Conservation (phyloP, 1,140 invertebrate species). For the Saccostrea echinata region DNA sequence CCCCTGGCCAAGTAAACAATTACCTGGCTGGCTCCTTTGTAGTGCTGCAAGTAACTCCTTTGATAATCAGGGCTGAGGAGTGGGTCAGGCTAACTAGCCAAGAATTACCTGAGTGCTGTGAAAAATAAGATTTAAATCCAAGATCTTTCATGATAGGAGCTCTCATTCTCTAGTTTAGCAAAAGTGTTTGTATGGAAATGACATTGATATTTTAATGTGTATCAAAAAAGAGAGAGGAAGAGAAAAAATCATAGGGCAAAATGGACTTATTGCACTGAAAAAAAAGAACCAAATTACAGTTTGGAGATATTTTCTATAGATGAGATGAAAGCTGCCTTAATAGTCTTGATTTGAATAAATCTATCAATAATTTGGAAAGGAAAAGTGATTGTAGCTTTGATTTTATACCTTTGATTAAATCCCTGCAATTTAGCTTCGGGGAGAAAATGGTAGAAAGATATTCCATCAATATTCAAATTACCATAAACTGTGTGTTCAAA, state of each 20-base stretch:
- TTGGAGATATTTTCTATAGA: conserved; percentile 29
- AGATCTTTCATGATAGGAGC: conserved; percentile 8
- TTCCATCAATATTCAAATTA: conserved; percentile 44
- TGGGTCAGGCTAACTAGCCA: background rate
- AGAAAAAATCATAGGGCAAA: background rate
- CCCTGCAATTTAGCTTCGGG: conserved; percentile 15
- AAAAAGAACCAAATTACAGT: conserved; percentile 2
- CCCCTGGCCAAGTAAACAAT: conserved; percentile 23
- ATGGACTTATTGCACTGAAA: background rate
- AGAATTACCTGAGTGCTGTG: conserved; percentile 7
- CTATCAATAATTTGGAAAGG: conserved; percentile 39
- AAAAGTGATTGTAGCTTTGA: conserved; percentile 37
- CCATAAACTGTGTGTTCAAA: conserved; percentile 21
- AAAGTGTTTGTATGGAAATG: conserved; percentile 29
- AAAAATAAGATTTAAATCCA: conserved; percentile 32
- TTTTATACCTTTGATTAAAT: conserved; percentile 30
- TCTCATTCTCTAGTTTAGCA: conserved; percentile 14
- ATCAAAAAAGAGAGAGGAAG: background rate
- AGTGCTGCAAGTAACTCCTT: conserved; percentile 18
- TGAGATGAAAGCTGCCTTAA: conserved; percentile 16
- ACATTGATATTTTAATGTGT: conserved; percentile 30
- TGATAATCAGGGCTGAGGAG: conserved; percentile 3
- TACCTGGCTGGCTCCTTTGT: conserved; percentile 25
- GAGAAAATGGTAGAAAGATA: conserved; percentile 34
- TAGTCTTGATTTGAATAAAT: conserved; percentile 33